These are phyloP conservation scores for Albula goreensis DNA, from an alignment of 2,113 vertebrate genomes.

Conservation along the genomic window DNA sequence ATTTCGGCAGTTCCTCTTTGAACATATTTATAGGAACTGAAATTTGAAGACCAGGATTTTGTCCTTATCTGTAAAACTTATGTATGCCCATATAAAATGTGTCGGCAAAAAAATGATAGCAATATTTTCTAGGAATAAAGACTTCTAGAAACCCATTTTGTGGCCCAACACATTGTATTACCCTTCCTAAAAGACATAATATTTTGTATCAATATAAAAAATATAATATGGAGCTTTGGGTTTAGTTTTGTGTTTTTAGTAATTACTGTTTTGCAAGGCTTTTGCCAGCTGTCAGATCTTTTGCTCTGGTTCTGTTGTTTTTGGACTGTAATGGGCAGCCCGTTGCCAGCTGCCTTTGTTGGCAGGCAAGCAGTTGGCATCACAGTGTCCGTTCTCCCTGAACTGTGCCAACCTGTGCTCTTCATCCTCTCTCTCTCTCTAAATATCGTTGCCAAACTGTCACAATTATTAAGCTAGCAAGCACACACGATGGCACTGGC, in stretches of 20 bases:
- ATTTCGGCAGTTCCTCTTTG: no score
- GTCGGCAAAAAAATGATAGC: no score
- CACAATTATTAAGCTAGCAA: constrained; percentile 28
- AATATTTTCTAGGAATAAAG: no score
- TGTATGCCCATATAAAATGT: no score
- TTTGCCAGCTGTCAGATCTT: constrained; percentile 25
- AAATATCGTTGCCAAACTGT: constrained; percentile 44
- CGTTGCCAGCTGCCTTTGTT: not conserved
- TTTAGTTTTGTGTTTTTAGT: not conserved
- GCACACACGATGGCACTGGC: no score
- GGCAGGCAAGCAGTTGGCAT: not conserved
- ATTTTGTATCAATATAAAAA: not conserved
- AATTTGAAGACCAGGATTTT: no score
- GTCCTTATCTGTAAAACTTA: no score
- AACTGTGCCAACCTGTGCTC: constrained; percentile 36
- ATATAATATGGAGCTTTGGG: not conserved
- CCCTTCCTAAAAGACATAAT: not conserved
- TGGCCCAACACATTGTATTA: not conserved
- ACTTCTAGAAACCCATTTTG: no score
- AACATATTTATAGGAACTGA: no score
- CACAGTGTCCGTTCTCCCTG: not conserved
- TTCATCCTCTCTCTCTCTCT: constrained; percentile 49
- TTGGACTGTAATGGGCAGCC: constrained; percentile 30
- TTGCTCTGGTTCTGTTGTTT: constrained; percentile 37
- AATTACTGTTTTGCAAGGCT: not conserved